A percentile compares a stretch with the other conserved stretches of the same genome.
Conservation (phyloP, 1,140 invertebrate species). For the Agrilus planipennis region DNA sequence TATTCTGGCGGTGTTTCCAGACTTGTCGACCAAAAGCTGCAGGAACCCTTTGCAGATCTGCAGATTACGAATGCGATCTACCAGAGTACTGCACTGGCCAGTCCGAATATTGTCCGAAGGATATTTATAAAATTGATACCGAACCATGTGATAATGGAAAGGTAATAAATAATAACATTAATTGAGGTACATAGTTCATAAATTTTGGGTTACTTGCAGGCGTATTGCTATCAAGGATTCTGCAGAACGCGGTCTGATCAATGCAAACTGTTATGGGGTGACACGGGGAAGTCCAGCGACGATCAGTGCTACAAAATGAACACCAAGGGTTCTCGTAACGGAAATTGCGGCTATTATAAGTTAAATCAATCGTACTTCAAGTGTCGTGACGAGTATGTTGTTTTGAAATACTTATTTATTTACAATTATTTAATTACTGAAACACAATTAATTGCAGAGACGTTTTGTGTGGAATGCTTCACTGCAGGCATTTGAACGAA, state of each 20-base stretch:
- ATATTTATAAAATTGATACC: constrained; percentile 87
- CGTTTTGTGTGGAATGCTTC: constrained; percentile 82
- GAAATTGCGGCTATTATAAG: constrained; percentile 92
- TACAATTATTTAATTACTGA: not conserved
- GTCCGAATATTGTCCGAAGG: constrained; percentile 83
- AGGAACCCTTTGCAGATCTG: constrained; percentile 67
- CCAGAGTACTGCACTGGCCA: constrained; percentile 92
- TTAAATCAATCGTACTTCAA: constrained; percentile 56
- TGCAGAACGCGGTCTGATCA: constrained; percentile 87
- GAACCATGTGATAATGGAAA: constrained; percentile 61
- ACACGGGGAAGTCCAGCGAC: constrained; percentile 74
- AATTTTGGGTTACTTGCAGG: constrained; percentile 36
- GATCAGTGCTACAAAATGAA: constrained; percentile 83
- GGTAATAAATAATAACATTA: constrained; percentile 26
- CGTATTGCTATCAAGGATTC: constrained; percentile 84
- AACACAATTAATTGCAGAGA: constrained; percentile 38
- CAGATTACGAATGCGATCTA: constrained; percentile 84
- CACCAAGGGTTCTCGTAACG: constrained; percentile 66
- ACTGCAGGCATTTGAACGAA: constrained; percentile 89
- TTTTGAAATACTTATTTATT: too few species aligned
- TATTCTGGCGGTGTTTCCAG: too few species aligned
- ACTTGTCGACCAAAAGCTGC: constrained; percentile 63
- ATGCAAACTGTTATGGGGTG: constrained; percentile 90
- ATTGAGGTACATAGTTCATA: not conserved
- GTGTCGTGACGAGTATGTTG: constrained; percentile 59